A percentile compares a stretch with the other conserved stretches of the same genome.
Evolutionary conservation across 2,797 vertebrate genomes (phyloP).

Genomic region (Myotis vivesi): DNA sequence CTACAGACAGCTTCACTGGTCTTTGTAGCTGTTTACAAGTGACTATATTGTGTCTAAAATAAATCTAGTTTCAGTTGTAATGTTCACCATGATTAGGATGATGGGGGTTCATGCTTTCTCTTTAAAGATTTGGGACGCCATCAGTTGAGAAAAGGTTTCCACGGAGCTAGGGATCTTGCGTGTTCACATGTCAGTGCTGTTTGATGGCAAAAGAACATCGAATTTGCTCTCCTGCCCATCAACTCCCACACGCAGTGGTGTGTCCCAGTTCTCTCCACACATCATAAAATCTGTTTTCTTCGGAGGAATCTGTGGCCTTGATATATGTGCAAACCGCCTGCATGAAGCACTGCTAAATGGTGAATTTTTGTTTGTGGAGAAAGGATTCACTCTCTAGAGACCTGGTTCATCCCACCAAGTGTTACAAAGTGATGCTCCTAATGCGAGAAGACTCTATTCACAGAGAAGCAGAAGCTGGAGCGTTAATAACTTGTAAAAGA

Average conservation of each 20-base stretch:
- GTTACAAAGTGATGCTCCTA: neutral
- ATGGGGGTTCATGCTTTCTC: neutral
- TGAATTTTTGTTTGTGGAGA: neutral
- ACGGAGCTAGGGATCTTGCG: neutral
- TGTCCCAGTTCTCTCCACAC: neutral
- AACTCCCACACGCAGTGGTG: too few species aligned
- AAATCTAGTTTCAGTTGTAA: neutral
- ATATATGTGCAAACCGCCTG: neutral
- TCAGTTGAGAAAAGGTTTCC: neutral
- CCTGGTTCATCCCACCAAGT: neutral
- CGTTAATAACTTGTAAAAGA: neutral
- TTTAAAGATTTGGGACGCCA: neutral
- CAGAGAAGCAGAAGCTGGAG: neutral
- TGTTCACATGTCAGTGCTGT: neutral
- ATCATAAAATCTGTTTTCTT: neutral
- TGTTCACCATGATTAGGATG: neutral
- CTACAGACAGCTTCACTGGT: neutral
- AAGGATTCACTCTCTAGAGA: neutral
- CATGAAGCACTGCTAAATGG: neutral
- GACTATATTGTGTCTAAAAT: neutral
- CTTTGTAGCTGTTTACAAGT: neutral
- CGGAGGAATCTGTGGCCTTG: neutral
- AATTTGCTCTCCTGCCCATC: neutral
- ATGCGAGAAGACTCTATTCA: neutral
- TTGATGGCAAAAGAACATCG: neutral